Base-by-base conservation (phyloP, 2,113 vertebrate genomes). In the Formicarius rufipectus region DNA sequence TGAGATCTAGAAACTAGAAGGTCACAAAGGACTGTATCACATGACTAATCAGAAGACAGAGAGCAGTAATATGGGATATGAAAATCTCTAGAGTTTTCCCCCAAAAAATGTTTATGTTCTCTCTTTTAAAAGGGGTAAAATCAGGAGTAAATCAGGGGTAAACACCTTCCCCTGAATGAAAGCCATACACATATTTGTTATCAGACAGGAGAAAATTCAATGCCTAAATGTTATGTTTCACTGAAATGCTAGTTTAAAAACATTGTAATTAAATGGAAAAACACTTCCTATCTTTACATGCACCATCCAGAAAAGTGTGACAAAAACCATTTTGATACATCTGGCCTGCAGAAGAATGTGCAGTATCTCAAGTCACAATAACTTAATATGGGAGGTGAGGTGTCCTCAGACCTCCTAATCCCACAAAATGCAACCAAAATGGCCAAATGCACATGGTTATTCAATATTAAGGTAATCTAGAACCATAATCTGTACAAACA, bases 11-110 rank as follows among this genome's bases (percentile, higher is more conserved):
- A 81, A 83, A 25, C 10, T 4, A 0, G 6, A 25, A 55, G 22
- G 7, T 71, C 37, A 69, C 24, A 67, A 53, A 84, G 6, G 8
- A 55, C 60, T 45, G 1, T 22, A 1, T 42, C 52, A 74, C 2
- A 68, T 1, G 4, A 47, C 37, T 40, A 56, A 40, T 30, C 4
- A 49, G 60, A 72, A 85, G 3, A 55, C 18, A 42, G 1, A 45
- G 14, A 77, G 2, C 0, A 1, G 30, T 40, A 73, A 42, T 17
- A 12, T 25, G 4, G 7, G 0, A 14, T 28, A 49, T 4, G 5
- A 80, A 73, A 50, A 20, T 6, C 18, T 52, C 31, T 17, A 68
- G 23, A 44, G 11, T 50, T 40, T 24, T 19, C 19, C 5, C 5
- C 5, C 12, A 21, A 21, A 37, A 5, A 50, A 60, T 69, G 35